Evolutionary conservation across 2,797 vertebrate species (phyloP).

Genomic region (Adrianichthys oophorus): DNA sequence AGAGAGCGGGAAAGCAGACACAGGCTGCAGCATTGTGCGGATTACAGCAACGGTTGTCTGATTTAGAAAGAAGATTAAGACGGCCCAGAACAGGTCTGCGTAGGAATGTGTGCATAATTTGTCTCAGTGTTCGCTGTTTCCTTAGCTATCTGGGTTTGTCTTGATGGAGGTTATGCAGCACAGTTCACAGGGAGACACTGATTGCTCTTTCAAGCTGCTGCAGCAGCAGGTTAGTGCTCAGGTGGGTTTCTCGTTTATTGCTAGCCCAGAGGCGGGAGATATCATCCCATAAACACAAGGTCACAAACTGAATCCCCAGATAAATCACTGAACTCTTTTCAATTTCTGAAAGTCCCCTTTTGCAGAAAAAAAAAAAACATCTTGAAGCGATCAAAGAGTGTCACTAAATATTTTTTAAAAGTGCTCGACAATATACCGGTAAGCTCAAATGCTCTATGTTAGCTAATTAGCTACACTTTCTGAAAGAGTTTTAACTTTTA

Average conservation of each 20-base stretch:
- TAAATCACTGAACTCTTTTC: slow-evolving; percentile 30
- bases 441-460: too few relatives aligned
- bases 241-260: slow-evolving; percentile 41
- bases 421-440: too few relatives aligned
- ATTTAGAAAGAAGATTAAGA: slow-evolving; percentile 36
- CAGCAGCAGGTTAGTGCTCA: slow-evolving; percentile 28
- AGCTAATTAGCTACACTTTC: too few relatives aligned
- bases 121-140: slow-evolving; percentile 19
- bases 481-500: too few relatives aligned
- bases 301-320: slow-evolving; percentile 41
- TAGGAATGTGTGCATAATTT: slow-evolving; percentile 17
- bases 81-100: slow-evolving; percentile 16
- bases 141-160: slow-evolving; percentile 16
- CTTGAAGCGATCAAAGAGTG: slow-evolving; percentile 8
- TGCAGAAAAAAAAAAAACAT: slow-evolving; percentile 14
- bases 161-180: slow-evolving; percentile 27
- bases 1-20: slow-evolving; percentile 3
- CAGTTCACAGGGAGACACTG: slow-evolving; percentile 24
- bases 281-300: slow-evolving; percentile 47
- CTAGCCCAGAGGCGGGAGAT: slow-evolving; percentile 29
- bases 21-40: slow-evolving; percentile 13
- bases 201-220: slow-evolving; percentile 37
- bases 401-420: slow-evolving; percentile 8
- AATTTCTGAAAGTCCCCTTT: slow-evolving; percentile 7
- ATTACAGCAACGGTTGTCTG: slow-evolving; percentile 39